Evolutionary conservation across 2,797 vertebrate genomes (phyloP).

Genomic region (Cheirogaleus major): DNA sequence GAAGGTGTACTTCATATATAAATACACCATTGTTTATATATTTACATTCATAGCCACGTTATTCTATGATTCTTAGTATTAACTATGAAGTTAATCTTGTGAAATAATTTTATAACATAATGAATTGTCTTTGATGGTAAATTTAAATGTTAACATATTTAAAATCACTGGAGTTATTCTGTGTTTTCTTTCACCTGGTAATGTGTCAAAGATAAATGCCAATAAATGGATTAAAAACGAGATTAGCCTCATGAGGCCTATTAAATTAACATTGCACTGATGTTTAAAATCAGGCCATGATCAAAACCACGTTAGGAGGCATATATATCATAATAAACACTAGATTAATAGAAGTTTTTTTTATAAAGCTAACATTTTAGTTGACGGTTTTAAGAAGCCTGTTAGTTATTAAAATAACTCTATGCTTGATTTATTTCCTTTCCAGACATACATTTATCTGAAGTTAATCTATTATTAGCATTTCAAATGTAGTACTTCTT

Average conservation of each 20-base stretch:
- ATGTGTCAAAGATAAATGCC: not conserved
- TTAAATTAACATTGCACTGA: not conserved
- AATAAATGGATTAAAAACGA: not conserved
- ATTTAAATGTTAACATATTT: not conserved
- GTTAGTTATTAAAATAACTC: not conserved
- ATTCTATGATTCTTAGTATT: not conserved
- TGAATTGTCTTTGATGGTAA: not conserved
- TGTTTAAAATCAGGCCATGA: not conserved
- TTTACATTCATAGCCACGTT: not conserved
- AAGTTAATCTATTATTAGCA: not conserved
- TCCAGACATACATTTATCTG: not conserved
- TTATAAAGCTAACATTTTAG: not conserved
- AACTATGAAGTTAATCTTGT: not conserved
- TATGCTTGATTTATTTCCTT: not conserved
- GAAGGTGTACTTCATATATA: not conserved
- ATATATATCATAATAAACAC: not conserved
- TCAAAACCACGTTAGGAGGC: not conserved
- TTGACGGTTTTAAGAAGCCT: not conserved
- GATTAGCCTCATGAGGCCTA: not conserved
- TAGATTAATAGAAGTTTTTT: not conserved
- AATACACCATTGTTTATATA: not conserved
- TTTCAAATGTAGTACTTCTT: not conserved
- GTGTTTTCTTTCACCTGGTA: not conserved
- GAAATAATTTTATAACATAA: not conserved
- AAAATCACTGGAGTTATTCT: not conserved